Evolutionary conservation across 2,113 vertebrate species (phyloP), one percentile per base, ranked within the genome.

Genomic region (Clarias macrocephalus): DNA sequence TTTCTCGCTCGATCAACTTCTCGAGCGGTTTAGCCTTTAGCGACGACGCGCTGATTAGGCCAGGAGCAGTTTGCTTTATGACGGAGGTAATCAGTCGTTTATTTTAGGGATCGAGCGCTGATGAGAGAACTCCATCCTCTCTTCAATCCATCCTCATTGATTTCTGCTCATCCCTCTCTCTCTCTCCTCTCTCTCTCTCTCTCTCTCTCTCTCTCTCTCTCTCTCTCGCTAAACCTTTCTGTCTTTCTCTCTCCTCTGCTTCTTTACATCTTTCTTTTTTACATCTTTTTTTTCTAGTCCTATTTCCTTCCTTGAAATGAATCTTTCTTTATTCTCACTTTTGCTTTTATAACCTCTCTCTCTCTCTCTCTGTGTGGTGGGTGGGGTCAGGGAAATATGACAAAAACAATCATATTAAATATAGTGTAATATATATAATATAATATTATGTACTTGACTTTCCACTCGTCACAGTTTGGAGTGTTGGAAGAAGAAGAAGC

Each of bases 41-140:
- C 90, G 92, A 88, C 90, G 91, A 91, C 91, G 87, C 25, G 12
- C 83, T 33, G 88, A 91, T 90, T 87, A 60, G 88, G 90, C 91
- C 91, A 91, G 90, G 91, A 92, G 90, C 86, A 88, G 82, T 91
- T 93, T 92, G 11, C 77, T 80, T 89, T 91, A 92, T 93, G 86
- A 88, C 87, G 76, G 90, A 85, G 87, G 91, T 87, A 90, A 93
- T 92, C 90, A 86, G 87, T 89, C 89, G 79, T 85, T 88, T 88
- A 86, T 88, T 87, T 90, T 79, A 57, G 88, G 91, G 80, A 73
- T 83, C 57, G 79, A 62, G 59, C 16, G 73, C 83, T 92, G 94
- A 94, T 93, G 83, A 81, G 91, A 92, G 92, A 94, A 92, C 93
- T 91, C 92, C 87, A 93, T 94, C 91, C 60, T 65, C 60, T 65